Conservation (phyloP, 2,888 invertebrate genomes). For the Heliconius cydno region DNA sequence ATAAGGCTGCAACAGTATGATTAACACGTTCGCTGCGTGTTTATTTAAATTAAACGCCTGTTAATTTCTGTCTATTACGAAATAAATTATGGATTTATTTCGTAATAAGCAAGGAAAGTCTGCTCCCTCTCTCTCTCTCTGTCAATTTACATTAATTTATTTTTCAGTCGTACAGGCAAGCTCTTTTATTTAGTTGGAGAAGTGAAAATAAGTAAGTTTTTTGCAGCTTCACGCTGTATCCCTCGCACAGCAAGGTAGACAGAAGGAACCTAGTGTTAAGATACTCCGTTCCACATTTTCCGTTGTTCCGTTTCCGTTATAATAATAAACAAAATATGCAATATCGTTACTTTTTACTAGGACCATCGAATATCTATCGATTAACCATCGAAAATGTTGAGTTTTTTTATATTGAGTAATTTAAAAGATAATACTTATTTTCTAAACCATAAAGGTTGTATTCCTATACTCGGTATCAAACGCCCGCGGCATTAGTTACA, state of each 20-base stretch:
- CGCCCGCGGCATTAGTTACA: slow-evolving; percentile 32
- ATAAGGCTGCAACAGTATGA: slow-evolving; percentile 16
- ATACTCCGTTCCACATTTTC: no score
- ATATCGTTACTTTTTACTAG: slow-evolving; percentile 11
- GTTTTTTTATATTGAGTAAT: slow-evolving; percentile 16
- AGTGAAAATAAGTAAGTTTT: no score
- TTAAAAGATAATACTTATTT: slow-evolving; percentile 2
- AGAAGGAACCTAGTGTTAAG: no score
- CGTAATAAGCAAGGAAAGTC: neutral
- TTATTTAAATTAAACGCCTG: slow-evolving; percentile 12
- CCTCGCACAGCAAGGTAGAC: no score
- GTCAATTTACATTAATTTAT: neutral
- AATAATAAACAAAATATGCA: slow-evolving; percentile 1
- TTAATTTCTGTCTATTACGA: slow-evolving; percentile 2
- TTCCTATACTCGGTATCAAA: slow-evolving; percentile 17
- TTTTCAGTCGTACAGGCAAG: neutral
- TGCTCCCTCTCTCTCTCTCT: neutral
- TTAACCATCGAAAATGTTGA: slow-evolving; percentile 10
- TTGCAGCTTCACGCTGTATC: no score
- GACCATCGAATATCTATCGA: neutral
- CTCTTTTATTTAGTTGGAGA: no score
- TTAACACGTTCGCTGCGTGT: slow-evolving; percentile 14
- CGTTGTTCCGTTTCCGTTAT: neutral
- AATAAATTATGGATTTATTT: neutral
- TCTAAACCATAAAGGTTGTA: neutral